A percentile compares a stretch with the other conserved stretches of the same genome.
Evolutionary conservation across 2,113 vertebrate species (phyloP).

Genomic region (Dinomys branickii): DNA sequence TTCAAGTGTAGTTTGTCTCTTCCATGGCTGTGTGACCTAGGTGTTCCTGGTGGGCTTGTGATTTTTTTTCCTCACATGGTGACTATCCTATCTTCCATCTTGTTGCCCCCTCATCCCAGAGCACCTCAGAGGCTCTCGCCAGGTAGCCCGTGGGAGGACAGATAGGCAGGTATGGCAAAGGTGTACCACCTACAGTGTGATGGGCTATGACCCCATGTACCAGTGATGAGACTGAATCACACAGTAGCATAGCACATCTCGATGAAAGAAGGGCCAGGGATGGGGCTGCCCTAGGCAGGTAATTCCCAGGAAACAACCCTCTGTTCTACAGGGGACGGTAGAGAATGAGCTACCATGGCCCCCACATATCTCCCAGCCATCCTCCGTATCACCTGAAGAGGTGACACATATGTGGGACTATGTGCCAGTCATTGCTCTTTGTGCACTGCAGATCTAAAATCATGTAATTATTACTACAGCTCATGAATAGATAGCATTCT

Average conservation of each 20-base stretch:
- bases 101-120: no score
- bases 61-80: background rate
- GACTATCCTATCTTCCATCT: background rate
- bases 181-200: background rate
- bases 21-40: accelerated
- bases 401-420: background rate
- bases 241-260: background rate
- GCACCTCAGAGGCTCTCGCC: background rate
- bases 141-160: accelerated
- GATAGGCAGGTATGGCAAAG: background rate
- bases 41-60: background rate
- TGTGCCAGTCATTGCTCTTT: background rate
- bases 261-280: background rate
- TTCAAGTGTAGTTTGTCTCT: background rate
- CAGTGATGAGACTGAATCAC: background rate
- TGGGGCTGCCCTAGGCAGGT: background rate
- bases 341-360: background rate
- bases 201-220: background rate
- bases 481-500: background rate
- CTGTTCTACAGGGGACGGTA: background rate
- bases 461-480: background rate
- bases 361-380: background rate
- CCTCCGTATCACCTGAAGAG: background rate
- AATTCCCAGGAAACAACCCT: background rate
- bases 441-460: background rate